Base-by-base conservation (phyloP, 2,113 vertebrate genomes). In the Brachyhypopomus occidentalis region DNA sequence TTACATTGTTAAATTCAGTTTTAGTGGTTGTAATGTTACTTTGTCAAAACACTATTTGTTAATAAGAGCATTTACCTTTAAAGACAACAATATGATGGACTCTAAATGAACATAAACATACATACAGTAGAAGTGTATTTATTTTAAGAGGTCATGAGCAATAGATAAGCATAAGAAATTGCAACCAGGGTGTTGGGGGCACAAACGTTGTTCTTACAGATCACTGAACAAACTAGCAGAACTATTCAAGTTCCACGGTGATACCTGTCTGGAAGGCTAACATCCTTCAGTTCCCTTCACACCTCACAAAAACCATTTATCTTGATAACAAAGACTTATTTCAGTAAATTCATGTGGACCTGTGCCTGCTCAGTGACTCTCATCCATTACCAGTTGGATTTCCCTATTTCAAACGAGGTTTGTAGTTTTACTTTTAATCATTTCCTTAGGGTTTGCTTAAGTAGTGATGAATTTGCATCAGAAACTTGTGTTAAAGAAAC, bases 301-400 rank as follows among this genome's bases (percentile, higher is more conserved):
- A 70, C 20, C 41, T 70, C n/a, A 17, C 36, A 70, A 41, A 70
- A 41, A 41, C 38, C 66, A 36, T 34, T 36, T 69, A 9, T 69
- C 63, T 34, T 36, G 36, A 69, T 69, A 34, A 69, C 27, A 70
- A 70, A 70, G 34, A 20, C 66, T 41, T 70, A 41, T 70, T 34
- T 70, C 66, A 41, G 12, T 67, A 38, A 70, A 70, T 38, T 41
- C 36, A 41, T 34, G 66, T 70, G 66, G 66, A 70, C 34, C 22
- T 70, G 19, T 38, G 19, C 7, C 30, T 67, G 7, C 27, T 67
- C 30, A 36, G 2, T 38, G 66, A 41, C 11, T 70, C 6, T 25
- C 34, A 41, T 70, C 22, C 66, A 41, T 70, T 70, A 70, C 34
- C 66, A 69, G 34, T 20, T 70, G 66, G 66, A 20, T 67, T 12